These are phyloP conservation scores for Anhinga anhinga DNA, from an alignment of 2,113 vertebrate genomes.

Conservation along the genomic window DNA sequence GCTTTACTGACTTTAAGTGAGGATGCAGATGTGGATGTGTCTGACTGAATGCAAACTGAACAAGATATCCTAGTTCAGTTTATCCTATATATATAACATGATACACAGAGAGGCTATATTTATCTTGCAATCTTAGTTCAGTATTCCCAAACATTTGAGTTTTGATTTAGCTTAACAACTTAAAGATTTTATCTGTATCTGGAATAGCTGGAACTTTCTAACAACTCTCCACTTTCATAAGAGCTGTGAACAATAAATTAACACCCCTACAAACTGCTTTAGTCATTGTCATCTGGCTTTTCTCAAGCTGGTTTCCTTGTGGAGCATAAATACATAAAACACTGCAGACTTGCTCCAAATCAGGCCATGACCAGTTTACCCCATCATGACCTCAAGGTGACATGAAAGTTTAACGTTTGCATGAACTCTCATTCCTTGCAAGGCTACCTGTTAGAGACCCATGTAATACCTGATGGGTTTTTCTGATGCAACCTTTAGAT, in stretches of 20 bases:
- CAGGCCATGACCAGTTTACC: background rate
- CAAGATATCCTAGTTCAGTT: background rate
- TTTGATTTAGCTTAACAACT: background rate
- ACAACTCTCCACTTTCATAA: background rate
- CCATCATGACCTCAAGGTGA: background rate
- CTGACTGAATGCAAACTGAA: background rate
- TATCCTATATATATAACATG: background rate
- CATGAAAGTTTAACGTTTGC: background rate
- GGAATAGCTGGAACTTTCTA: background rate
- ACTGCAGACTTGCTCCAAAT: background rate
- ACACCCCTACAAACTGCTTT: background rate
- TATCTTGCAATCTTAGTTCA: background rate
- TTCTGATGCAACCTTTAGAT: background rate
- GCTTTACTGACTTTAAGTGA: background rate
- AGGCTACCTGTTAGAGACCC: background rate
- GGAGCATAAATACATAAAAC: background rate
- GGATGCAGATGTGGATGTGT: background rate
- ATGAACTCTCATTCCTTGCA: background rate
- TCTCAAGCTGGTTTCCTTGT: background rate
- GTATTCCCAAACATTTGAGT: background rate
- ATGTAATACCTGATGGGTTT: background rate
- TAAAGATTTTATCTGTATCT: background rate
- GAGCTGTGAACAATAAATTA: background rate
- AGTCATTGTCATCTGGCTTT: background rate
- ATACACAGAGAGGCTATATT: background rate